Evolutionary conservation across 1,140 invertebrate species (phyloP), one percentile per base, ranked within the genome.

Genomic region (Phenacoccus solenopsis): DNA sequence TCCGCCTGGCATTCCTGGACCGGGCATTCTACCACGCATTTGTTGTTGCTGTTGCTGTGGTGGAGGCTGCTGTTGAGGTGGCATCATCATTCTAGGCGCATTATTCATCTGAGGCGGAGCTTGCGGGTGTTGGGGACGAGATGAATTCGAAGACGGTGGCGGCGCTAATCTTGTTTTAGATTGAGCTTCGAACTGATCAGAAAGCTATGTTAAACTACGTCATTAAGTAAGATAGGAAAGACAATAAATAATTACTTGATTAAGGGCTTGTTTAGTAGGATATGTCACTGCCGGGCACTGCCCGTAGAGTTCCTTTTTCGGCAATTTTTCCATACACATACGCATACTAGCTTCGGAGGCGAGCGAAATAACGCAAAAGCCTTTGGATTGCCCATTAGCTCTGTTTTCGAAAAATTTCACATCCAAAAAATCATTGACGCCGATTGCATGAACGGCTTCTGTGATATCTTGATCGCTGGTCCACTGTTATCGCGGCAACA

Each of bases 351-450:
- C 84, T 75, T 99, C 96, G 0, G 94, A 98, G 13, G 90, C 91
- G 64, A 98, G 81, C 1, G 92, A 91, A 73, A 97, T 87, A 20
- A 95, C 88, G 78, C 94, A 96, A 79, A 96, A 96, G 56, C 98
- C 98, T 84, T 99, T 99, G 0, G 94, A 98, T 79, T 99, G 97
- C 27, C 98, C 98, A 84, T 99, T 99, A 12, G 93, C 91, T 75
- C 97, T 86, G 82, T 99, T 99, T 81, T 99, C 97, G 82, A 98
- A 98, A 81, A 99, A 99, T 81, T 98, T 98, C 13, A 99, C 94
- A 78, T 99, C 98, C 73, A 96, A 84, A 74, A 99, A 88, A 80
- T 99, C 98, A 71, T 83, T 86, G 1, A 98, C 90, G 22, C 96
- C 96, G 73, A 98, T 83, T 72, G 87, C 87, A 67, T 85, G 84